phyloP scores from a whole-genome alignment of 1,140 invertebrate genomes.

The Orius laevigatus region DNA sequence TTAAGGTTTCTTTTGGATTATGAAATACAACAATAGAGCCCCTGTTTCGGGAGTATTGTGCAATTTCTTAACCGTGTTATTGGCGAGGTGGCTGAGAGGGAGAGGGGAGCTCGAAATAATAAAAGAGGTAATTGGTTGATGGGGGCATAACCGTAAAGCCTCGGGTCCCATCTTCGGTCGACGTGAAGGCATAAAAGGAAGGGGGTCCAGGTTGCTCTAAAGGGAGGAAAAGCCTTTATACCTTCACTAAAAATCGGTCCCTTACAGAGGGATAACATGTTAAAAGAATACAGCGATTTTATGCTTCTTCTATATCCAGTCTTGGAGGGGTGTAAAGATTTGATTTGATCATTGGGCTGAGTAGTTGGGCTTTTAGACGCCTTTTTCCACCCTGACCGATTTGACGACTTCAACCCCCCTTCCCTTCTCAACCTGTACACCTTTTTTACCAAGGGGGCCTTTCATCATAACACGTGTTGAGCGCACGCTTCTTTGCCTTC shows the following conservation, averaged over 20 bases:
- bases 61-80: neutral
- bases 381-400: constrained; percentile 1
- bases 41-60: no score
- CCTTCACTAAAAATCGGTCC: constrained; percentile 14
- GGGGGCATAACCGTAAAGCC: constrained; percentile 16
- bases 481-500: neutral
- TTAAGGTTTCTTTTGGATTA: neutral
- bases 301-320: constrained; percentile 3
- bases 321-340: constrained; percentile 8
- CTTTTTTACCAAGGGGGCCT: neutral
- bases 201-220: neutral
- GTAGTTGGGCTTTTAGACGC: constrained; percentile 9
- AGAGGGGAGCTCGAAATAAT: constrained; percentile 13
- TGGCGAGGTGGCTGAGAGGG: constrained; percentile 2
- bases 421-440: no score
- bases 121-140: constrained; percentile 18
- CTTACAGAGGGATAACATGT: constrained; percentile 2
- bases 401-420: no score
- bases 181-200: constrained; percentile 13
- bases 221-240: constrained; percentile 4
- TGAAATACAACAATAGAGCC: no score
- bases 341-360: constrained; percentile 11
- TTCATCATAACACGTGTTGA: constrained; percentile 12
- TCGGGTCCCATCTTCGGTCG: constrained; percentile 10
- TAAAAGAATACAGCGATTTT: constrained; percentile 17